These are phyloP conservation scores for Palythoa caribaeorum DNA, from an alignment of 92 coral and sea anemone species.

Conservation along the genomic window DNA sequence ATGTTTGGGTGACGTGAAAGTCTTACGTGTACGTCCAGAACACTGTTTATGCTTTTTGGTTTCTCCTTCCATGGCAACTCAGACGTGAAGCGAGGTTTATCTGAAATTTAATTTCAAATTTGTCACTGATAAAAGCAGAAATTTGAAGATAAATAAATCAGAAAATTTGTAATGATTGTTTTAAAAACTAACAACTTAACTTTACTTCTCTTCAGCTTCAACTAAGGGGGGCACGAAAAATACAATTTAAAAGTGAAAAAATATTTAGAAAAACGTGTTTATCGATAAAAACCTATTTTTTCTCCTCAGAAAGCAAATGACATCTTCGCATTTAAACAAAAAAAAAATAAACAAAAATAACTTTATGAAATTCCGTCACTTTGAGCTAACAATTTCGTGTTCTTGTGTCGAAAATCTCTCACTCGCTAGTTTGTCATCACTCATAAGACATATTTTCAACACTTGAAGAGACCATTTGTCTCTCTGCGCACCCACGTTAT, in stretches of 20 bases:
- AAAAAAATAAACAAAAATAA: no score
- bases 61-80: slow-evolving; percentile 96
- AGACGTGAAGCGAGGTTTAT: slow-evolving; percentile 76
- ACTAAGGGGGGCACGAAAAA: background rate
- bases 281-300: no score
- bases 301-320: no score
- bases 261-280: no score
- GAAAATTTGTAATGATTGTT: background rate
- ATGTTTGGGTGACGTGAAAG: background rate
- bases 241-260: background rate
- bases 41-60: slow-evolving; percentile 96
- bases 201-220: background rate
- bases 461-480: background rate
- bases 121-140: background rate
- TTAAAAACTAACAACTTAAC: background rate
- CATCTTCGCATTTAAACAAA: no score
- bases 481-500: background rate
- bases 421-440: no score
- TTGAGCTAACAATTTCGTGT: no score
- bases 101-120: slow-evolving; percentile 42
- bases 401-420: no score
- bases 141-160: background rate
- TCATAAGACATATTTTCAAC: no score
- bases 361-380: no score
- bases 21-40: slow-evolving; percentile 95